These are phyloP conservation scores for Patella pellucida DNA, from an alignment of 2,888 invertebrate species.

Conservation along the genomic window DNA sequence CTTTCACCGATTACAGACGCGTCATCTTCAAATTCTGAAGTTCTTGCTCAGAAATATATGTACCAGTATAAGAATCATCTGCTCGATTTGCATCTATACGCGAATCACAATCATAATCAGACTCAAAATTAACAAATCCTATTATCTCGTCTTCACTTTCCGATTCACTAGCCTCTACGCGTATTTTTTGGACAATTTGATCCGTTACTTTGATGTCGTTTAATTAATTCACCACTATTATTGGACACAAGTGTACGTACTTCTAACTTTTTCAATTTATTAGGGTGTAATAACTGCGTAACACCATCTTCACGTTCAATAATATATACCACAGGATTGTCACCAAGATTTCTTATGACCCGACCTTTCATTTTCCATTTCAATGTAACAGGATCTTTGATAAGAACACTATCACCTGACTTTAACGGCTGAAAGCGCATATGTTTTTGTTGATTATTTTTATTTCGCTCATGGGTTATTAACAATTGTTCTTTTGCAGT, in stretches of 20 bases:
- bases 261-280: background rate
- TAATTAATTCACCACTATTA: background rate
- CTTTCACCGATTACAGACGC: no score
- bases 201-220: background rate
- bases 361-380: background rate
- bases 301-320: background rate
- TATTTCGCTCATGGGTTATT: background rate
- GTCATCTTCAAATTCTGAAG: no score
- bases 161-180: no score
- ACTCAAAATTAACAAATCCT: no score
- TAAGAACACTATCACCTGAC: background rate
- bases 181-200: background rate
- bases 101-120: no score
- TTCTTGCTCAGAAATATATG: no score
- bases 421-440: background rate
- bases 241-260: background rate
- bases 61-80: no score
- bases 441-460: background rate
- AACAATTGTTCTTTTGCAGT: background rate
- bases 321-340: background rate
- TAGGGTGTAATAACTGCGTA: background rate
- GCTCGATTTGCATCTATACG: no score
- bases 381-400: background rate
- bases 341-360: background rate
- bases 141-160: no score